These are phyloP conservation scores for Sympetrum striolatum DNA, from an alignment of 2,888 invertebrate genomes.

Conservation along the genomic window DNA sequence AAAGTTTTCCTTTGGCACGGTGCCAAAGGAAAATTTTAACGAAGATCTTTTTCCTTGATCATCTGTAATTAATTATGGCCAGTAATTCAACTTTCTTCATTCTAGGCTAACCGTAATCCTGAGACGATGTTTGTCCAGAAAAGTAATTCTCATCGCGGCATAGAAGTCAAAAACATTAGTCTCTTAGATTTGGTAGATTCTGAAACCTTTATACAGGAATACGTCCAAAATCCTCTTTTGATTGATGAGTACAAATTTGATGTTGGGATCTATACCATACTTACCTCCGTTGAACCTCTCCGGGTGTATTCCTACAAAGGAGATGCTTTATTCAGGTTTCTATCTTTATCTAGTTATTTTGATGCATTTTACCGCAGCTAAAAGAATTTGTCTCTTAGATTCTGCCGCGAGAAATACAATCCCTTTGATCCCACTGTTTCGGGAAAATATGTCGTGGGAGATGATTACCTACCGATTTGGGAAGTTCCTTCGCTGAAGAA, in stretches of 20 bases:
- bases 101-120: conserved; percentile 68
- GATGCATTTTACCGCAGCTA: not conserved
- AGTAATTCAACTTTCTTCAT: conserved; percentile 44
- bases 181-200: conserved; percentile 74
- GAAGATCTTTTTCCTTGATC: too few species aligned
- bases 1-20: too few species aligned
- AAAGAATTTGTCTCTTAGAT: conserved; percentile 64
- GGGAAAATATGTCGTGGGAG: conserved; percentile 93
- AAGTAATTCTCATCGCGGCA: conserved; percentile 88
- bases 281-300: conserved; percentile 91
- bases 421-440: conserved; percentile 82
- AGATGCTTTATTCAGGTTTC: conserved; percentile 84
- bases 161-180: conserved; percentile 73
- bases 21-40: too few species aligned
- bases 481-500: conserved; percentile 79
- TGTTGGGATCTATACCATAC: conserved; percentile 90
- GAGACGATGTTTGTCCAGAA: conserved; percentile 86
- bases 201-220: conserved; percentile 90
- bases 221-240: conserved; percentile 83
- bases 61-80: too few species aligned
- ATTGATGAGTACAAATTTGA: conserved; percentile 96
- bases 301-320: conserved; percentile 88
- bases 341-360: not conserved
- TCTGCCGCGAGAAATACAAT: conserved; percentile 87
- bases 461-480: conserved; percentile 95